Percentiles rank a stretch among this genome's conserved stretches.
phyloP scores from a whole-genome alignment of 2,797 vertebrate genomes.

The Peromyscus aztecus region DNA sequence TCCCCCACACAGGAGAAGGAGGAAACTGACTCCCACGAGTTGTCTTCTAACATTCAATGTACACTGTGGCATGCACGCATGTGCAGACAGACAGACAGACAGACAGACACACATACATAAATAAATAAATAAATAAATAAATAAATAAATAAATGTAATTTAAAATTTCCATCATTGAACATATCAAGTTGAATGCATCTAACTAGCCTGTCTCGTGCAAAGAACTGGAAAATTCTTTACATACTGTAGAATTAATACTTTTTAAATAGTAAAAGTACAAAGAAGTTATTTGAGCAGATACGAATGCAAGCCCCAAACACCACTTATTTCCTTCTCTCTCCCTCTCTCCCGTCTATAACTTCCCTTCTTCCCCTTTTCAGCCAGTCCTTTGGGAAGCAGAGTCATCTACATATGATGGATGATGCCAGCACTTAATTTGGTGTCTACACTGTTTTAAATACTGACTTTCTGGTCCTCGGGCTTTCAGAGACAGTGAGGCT shows the following conservation, averaged over 20 bases:
- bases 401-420: conserved; percentile 46
- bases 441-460: conserved; percentile 75
- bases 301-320: neutral
- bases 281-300: neutral
- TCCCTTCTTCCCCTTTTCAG: conserved; percentile 18
- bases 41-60: neutral
- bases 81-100: too few species aligned
- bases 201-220: neutral
- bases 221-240: neutral
- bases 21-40: neutral
- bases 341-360: neutral
- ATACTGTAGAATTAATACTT: neutral
- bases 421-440: conserved; percentile 56
- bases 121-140: neutral
- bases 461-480: conserved; percentile 75
- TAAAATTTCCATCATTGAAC: neutral
- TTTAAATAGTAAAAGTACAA: neutral
- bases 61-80: neutral
- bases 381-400: conserved; percentile 59
- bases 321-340: neutral
- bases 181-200: neutral
- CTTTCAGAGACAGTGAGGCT: conserved; percentile 69
- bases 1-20: too few species aligned
- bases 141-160: neutral
- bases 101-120: neutral